These are phyloP conservation scores for Halcyon leucocephala DNA, from an alignment of 2,797 vertebrate genomes.

Conservation along the genomic window DNA sequence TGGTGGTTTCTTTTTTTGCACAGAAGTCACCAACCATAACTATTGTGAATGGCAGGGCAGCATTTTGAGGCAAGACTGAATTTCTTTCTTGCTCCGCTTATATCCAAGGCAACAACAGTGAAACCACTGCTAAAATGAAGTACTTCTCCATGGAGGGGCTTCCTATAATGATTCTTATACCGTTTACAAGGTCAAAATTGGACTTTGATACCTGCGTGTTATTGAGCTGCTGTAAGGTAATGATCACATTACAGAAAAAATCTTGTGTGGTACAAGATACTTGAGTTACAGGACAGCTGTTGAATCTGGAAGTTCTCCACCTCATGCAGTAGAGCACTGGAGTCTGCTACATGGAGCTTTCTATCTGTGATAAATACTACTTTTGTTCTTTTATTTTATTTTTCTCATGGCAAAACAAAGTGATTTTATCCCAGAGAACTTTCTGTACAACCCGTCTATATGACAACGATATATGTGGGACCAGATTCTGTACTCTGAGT, in stretches of 20 bases:
- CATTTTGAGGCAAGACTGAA: not conserved
- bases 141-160: not conserved
- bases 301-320: not conserved
- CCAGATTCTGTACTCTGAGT: not conserved
- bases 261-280: not conserved
- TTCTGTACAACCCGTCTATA: not conserved
- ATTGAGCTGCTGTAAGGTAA: not conserved
- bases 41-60: not conserved
- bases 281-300: not conserved
- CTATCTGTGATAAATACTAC: not conserved
- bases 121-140: not conserved
- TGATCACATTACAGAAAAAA: not conserved
- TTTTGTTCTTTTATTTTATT: not conserved
- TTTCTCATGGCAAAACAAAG: not conserved
- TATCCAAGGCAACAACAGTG: not conserved
- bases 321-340: not conserved
- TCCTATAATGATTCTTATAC: not conserved
- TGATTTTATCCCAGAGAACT: not conserved
- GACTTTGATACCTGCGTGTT: not conserved
- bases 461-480: not conserved
- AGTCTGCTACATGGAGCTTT: not conserved
- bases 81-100: not conserved
- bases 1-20: not conserved
- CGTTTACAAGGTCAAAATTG: not conserved
- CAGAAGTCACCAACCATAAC: not conserved